Evolutionary conservation across 2,888 invertebrate species (phyloP).

Genomic region (Hesperia comma): DNA sequence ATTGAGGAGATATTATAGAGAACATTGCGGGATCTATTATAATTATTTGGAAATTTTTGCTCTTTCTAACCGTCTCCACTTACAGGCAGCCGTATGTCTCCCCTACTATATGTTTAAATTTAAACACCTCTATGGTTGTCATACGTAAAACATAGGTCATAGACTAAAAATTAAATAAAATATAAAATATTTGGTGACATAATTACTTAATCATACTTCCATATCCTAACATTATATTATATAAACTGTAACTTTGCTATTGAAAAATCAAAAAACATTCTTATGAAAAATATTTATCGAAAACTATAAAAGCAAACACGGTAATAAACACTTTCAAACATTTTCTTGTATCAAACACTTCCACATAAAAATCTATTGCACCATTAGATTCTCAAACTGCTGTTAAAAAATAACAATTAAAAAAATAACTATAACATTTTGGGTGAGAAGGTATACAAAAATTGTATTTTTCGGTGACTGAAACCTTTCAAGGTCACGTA

Average conservation of each 20-base stretch:
- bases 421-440: neutral
- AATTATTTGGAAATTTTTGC: no score
- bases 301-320: neutral
- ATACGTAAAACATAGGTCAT: conserved; percentile 2
- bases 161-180: neutral
- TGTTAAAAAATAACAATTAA: neutral
- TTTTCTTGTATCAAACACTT: neutral
- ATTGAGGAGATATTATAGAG: no score
- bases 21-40: no score
- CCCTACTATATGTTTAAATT: no score
- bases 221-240: neutral
- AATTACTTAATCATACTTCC: neutral
- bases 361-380: conserved; percentile 2
- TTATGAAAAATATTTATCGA: neutral
- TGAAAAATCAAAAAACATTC: neutral
- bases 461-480: neutral
- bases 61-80: no score
- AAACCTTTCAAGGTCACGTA: no score
- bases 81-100: no score
- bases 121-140: no score
- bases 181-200: conserved; percentile 7
- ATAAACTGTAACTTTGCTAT: neutral
- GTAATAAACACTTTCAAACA: conserved; percentile 1
- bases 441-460: neutral
- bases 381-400: conserved; percentile 5